Percentiles rank a stretch among this genome's conserved stretches.
Evolutionary conservation across 1,140 invertebrate species (phyloP).

Genomic region (Sipha flava): DNA sequence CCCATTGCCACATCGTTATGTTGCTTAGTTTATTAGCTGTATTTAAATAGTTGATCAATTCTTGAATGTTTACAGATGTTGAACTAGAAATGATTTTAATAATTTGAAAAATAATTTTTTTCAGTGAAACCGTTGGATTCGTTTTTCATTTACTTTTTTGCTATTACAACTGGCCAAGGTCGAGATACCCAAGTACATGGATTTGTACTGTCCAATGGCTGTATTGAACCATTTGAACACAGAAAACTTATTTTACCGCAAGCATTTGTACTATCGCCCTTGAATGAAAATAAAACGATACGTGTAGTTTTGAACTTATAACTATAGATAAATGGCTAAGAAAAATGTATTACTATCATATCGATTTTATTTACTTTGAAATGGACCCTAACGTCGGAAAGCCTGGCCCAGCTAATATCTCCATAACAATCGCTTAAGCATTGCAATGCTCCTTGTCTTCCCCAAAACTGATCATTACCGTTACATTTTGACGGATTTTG

Average conservation of each 20-base stretch:
- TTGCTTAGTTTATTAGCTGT: background rate
- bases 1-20: background rate
- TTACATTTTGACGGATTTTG: slow-evolving; percentile 53
- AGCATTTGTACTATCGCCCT: slow-evolving; percentile 31
- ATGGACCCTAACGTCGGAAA: slow-evolving; percentile 53
- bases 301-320: background rate
- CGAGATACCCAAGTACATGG: slow-evolving; percentile 69
- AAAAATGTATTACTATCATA: background rate
- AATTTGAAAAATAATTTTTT: background rate
- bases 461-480: slow-evolving; percentile 66
- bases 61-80: background rate
- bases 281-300: background rate
- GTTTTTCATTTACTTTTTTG: slow-evolving; percentile 47
- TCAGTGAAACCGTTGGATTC: no score
- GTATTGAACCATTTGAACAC: slow-evolving; percentile 69
- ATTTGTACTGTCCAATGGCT: slow-evolving; percentile 48
- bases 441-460: slow-evolving; percentile 63
- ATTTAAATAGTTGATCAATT: slow-evolving; percentile 14
- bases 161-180: slow-evolving; percentile 61
- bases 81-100: background rate
- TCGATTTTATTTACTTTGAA: slow-evolving; percentile 50
- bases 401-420: slow-evolving; percentile 70
- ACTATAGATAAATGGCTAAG: background rate
- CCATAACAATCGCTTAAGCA: slow-evolving; percentile 68
- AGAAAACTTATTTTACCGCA: slow-evolving; percentile 58